Percentiles rank a stretch among this genome's conserved stretches.
Evolutionary conservation across 2,888 invertebrate genomes (phyloP).

Genomic region (Philonicus albiceps): DNA sequence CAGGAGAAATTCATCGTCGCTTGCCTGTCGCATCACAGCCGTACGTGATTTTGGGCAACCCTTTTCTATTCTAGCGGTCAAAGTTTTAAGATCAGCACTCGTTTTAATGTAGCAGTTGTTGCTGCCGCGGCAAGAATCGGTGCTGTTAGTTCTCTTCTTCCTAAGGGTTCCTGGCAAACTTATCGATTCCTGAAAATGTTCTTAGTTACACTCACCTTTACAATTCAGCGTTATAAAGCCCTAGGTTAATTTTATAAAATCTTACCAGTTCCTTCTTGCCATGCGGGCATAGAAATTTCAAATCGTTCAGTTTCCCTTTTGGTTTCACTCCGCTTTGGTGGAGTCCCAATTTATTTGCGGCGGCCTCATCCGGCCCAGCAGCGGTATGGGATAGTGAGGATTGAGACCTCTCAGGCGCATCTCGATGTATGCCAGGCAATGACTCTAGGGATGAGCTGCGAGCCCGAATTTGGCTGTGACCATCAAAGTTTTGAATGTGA

Average conservation of each 20-base stretch:
- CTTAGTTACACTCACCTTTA: not conserved
- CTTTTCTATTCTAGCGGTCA: constrained; percentile 42
- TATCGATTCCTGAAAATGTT: constrained; percentile 46
- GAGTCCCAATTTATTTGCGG: constrained; percentile 58
- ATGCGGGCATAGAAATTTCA: constrained; percentile 30
- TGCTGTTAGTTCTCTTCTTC: constrained; percentile 56
- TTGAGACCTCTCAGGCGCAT: constrained; percentile 58
- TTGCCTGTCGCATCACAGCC: constrained; percentile 26
- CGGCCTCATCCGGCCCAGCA: constrained; percentile 54
- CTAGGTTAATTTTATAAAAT: not conserved
- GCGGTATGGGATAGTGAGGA: constrained; percentile 58
- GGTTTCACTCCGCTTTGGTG: constrained; percentile 52
- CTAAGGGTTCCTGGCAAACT: constrained; percentile 52
- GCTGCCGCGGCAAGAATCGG: constrained; percentile 58
- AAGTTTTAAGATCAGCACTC: constrained; percentile 41
- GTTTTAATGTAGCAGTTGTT: constrained; percentile 53
- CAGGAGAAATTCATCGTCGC: constrained; percentile 46
- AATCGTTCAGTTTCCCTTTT: not conserved
- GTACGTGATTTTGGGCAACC: constrained; percentile 45
- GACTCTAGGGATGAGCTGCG: constrained; percentile 45
- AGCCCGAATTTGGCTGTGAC: not conserved
- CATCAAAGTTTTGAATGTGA: constrained; percentile 22
- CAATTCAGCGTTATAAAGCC: too few relatives aligned
- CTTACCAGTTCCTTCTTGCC: constrained; percentile 30
- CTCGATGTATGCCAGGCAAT: constrained; percentile 33